Evolutionary conservation across 2,888 invertebrate genomes (phyloP), one percentile per base, ranked within the genome.

Genomic region (Caenorhabditis virilis): DNA sequence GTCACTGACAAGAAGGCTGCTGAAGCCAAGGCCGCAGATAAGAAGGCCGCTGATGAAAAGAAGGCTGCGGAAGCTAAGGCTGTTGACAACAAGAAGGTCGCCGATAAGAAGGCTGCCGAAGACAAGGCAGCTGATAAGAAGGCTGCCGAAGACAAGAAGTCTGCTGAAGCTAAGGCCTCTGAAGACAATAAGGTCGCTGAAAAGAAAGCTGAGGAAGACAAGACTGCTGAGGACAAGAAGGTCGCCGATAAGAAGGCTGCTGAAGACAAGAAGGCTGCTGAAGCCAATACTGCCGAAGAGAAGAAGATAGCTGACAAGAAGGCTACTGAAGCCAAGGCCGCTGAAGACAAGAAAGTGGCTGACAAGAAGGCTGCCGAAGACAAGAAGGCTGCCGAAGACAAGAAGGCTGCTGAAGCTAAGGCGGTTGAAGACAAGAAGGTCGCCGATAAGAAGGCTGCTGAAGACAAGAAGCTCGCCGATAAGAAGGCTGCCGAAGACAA

Each of bases 291-390:
- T 2, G 52, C 25, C 7, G 42, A 60, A 0, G 43, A 30, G 13
- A 61, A 36, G 36, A n/a, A 42, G 11, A 52, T 51, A 36, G 38
- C 51, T 15, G 52, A 50, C 11, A 61, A 51, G 41, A 52, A 52
- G 23, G 42, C 23, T 6, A 47, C 25, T 5, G 42, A 61, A 0
- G 46, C 39, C n/a, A 61, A 51, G 45, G 56, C 33, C 4, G 48
- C 45, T 11, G 52, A 48, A 2, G 58, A 30, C 5, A 20, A 52
- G 36, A 42, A 43, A 22, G 20, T 30, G 38, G 43, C 45, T n/a
- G 47, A 58, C 2, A 48, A 52, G 43, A 51, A 52, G 46, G 60
- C 36, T 5, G 45, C 38, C 4, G 52, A 48, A 6, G 58, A 43
- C 4, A 33, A 58, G n/a, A 15, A 41, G 30, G 51, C 50, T 13